Conservation (phyloP, 2,113 vertebrate species). For the Rafetus swinhoei region DNA sequence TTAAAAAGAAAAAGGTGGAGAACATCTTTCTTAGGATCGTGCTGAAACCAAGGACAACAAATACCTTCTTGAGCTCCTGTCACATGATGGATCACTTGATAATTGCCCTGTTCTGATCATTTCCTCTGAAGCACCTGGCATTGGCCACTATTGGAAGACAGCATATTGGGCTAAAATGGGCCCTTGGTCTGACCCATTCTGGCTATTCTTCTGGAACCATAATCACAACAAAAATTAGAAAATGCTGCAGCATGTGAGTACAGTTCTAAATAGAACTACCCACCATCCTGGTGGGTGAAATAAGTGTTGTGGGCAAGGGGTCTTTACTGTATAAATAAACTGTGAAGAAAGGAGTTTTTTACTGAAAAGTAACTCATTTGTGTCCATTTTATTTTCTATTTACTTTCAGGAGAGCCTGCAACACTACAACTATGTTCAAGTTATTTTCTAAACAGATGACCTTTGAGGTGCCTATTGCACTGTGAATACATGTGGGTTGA, state of each 20-base stretch:
- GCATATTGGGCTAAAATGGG: not conserved
- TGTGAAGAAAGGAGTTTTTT: not conserved
- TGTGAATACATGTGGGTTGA: not conserved
- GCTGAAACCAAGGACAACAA: not conserved
- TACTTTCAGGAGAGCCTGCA: conserved; percentile 2
- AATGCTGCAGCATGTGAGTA: not conserved
- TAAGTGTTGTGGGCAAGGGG: not conserved
- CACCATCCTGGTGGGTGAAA: not conserved
- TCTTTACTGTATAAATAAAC: not conserved
- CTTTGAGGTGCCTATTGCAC: not conserved
- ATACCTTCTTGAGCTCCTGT: not conserved
- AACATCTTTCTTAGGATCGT: too few species aligned
- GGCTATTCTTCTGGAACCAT: not conserved
- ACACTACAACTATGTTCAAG: conserved; percentile 42
- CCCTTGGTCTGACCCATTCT: not conserved
- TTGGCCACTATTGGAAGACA: not conserved
- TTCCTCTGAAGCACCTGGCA: not conserved
- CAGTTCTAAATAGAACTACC: not conserved
- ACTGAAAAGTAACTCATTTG: not conserved
- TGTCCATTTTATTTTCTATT: conserved; percentile 24
- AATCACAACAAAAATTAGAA: not conserved
- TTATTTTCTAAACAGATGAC: conserved; percentile 38
- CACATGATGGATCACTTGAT: not conserved
- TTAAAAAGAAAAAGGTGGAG: too few species aligned
- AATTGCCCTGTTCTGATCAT: not conserved